A percentile compares a stretch with the other conserved stretches of the same genome.
Conservation (phyloP, 2,797 vertebrate species). For the Apodemus agrarius region DNA sequence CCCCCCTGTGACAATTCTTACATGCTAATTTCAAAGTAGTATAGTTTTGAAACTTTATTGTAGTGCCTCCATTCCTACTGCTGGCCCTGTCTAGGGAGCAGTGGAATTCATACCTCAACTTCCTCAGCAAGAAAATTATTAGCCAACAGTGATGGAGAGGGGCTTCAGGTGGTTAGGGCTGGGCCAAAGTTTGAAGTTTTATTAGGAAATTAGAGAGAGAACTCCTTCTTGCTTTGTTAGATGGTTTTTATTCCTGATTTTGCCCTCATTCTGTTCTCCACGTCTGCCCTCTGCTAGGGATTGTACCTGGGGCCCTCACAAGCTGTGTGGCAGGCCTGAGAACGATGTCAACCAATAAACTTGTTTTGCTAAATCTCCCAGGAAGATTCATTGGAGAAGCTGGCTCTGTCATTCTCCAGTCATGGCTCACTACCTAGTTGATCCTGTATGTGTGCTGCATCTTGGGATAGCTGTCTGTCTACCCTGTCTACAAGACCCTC, state of each 20-base stretch:
- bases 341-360: background rate
- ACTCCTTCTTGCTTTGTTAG: background rate
- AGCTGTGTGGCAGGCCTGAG: background rate
- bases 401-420: background rate
- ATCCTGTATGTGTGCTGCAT: background rate
- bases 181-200: conserved; percentile 6
- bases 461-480: background rate
- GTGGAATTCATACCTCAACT: conserved; percentile 27
- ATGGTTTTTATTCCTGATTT: background rate
- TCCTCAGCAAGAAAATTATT: background rate
- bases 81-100: conserved; percentile 48
- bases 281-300: background rate
- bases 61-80: conserved; percentile 42
- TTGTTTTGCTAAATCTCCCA: background rate
- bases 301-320: background rate
- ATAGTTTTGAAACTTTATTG: conserved; percentile 78
- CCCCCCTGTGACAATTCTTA: conserved; percentile 78
- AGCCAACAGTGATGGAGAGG: background rate
- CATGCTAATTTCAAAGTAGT: conserved; percentile 74
- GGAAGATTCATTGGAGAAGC: background rate
- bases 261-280: background rate
- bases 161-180: background rate
- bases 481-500: background rate
- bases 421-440: background rate
- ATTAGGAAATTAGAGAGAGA: conserved; percentile 47